Percentiles rank a stretch among this genome's conserved stretches.
Conservation (phyloP, 2,888 invertebrate genomes). For the Lasius fuliginosus region DNA sequence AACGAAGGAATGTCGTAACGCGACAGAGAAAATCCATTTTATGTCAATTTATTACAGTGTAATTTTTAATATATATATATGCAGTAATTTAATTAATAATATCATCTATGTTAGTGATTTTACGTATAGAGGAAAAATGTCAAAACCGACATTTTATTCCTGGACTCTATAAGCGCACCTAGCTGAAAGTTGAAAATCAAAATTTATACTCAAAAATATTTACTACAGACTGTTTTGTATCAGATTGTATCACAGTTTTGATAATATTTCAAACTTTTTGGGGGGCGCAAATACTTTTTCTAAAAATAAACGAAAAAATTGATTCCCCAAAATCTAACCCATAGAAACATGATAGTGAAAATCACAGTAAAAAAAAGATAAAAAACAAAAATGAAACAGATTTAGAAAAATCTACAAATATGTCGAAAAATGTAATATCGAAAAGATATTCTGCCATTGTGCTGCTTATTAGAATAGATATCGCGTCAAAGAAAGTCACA, state of each 20-base stretch:
- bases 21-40: background rate
- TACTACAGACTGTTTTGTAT: background rate
- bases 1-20: background rate
- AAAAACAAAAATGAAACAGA: slow-evolving; percentile 3
- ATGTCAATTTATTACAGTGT: background rate
- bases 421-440: background rate
- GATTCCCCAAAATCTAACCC: background rate
- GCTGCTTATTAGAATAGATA: background rate
- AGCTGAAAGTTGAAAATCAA: background rate
- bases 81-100: background rate
- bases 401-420: background rate
- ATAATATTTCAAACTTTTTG: background rate
- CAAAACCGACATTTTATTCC: background rate
- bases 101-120: background rate
- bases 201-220: background rate
- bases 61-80: background rate
- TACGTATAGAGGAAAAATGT: background rate
- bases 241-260: slow-evolving; percentile 6
- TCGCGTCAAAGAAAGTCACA: background rate
- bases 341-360: background rate
- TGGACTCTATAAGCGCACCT: background rate
- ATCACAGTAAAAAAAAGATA: background rate
- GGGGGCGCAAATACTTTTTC: too few relatives aligned
- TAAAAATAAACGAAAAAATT: background rate
- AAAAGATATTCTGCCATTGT: background rate